A percentile compares a stretch with the other conserved stretches of the same genome.
phyloP scores from a whole-genome alignment of 2,113 vertebrate genomes.

The Phycodurus eques region DNA sequence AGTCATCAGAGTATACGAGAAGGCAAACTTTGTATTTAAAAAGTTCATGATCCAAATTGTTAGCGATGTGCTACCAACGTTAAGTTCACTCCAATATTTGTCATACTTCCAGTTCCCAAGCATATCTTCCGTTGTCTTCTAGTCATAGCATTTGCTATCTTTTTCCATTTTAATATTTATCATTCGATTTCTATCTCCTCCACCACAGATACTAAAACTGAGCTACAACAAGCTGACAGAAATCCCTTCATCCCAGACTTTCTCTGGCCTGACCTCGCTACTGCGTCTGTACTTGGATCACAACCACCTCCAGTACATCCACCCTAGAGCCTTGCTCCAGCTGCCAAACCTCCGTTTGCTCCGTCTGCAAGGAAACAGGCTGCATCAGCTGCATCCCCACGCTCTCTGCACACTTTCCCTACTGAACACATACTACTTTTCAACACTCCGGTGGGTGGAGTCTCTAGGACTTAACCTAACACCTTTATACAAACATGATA shows the following conservation, averaged over 20 bases:
- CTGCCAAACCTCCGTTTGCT: constrained; percentile 83
- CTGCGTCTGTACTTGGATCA: constrained; percentile 88
- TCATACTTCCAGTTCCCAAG: constrained; percentile 30
- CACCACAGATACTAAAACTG: constrained; percentile 85
- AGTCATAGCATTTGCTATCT: neutral
- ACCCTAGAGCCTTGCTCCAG: constrained; percentile 84
- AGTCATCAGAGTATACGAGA: neutral
- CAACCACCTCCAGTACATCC: constrained; percentile 87
- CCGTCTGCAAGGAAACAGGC: constrained; percentile 86
- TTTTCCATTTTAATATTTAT: neutral
- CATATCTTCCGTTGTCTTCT: constrained; percentile 7
- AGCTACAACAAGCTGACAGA: constrained; percentile 91
- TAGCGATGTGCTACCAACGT: neutral
- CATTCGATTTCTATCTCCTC: constrained; percentile 17
- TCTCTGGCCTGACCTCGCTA: constrained; percentile 81
- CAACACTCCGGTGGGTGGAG: constrained; percentile 74
- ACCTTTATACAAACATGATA: neutral
- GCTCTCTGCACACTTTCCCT: constrained; percentile 84
- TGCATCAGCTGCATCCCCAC: constrained; percentile 83
- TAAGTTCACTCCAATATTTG: constrained; percentile 12
- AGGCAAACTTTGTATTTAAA: neutral
- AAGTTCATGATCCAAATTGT: neutral
- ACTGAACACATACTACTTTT: constrained; percentile 81
- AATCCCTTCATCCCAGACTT: constrained; percentile 75
- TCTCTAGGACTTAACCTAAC: neutral